Base-by-base conservation (phyloP, 35 echinoderm and acorn worm genomes). In the Anneissia japonica region DNA sequence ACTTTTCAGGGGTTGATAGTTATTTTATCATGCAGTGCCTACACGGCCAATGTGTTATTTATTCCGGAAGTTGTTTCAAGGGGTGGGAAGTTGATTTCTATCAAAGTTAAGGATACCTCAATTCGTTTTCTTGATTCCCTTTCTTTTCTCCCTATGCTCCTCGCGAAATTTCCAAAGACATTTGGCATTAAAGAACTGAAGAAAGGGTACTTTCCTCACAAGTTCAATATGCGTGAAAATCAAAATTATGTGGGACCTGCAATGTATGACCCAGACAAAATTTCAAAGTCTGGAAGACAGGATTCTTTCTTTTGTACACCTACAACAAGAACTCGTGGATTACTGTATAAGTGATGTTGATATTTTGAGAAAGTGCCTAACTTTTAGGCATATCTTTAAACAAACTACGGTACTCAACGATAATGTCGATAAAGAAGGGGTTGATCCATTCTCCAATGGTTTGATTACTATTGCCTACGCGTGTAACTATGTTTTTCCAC, bases 171-270 rank as follows among this genome's bases (percentile, higher is more conserved):
- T 30, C 88, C 88, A 26, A 90, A 90, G 56, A 77, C 88, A 19
- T 90, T 90, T 72, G 88, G 82, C 14, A n/a, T 91, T 7, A 17
- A 51, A 26, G 89, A 86, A 17, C 75, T 91, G 0, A 91, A 86
- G 31, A 91, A 91, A 36, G 89, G 89, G 9, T 86, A 77, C 46
- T 91, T 91, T 79, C 89, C 89, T 1, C 84, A 91, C 82, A 29
- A 80, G 1, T 91, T 91, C 39, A 91, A 91, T 41, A 81, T 29
- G 31, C 19, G 16, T 28, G 76, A 86, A 73, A 86, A 91, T 81
- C 72, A 91, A 86, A 80, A 73, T 31, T 91, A 91, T 46, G 89
- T 86, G 29, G 89, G 89, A n/a, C 83, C 89, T 38, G 9, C 81
- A 37, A 75, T 76, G 30, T 74, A 80, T 35, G 32, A 17, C 33